Evolutionary conservation across 2,113 vertebrate species (phyloP), one percentile per base, ranked within the genome.

Genomic region (Anas platyrhynchos): DNA sequence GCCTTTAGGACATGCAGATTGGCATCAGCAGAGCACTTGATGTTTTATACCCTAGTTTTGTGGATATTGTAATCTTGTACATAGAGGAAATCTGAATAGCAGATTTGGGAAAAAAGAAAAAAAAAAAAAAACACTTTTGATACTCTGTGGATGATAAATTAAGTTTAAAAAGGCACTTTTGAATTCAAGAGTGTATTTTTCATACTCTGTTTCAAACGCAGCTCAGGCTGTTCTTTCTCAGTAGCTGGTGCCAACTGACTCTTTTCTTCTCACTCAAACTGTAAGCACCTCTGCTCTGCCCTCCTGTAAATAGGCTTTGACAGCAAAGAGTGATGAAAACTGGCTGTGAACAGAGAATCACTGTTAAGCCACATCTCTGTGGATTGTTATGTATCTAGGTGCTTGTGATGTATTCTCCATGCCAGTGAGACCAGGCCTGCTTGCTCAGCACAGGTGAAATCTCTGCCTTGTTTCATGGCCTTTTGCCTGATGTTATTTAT

Each of bases 401-500:
- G 61, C 85, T 96, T 69, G 75, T 92, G 63, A n/a, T 66, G 80
- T 83, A 5, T 56, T 83, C 90, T 92, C 67, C 76, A 58, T 90
- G 73, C 82, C 89, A 54, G 63, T 68, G 12, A 90, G 94, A 88
- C 61, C 58, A 55, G 88, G 36, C 38, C 55, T 86, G 87, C 88
- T 86, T 81, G 66, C 88, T 88, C 73, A 78, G 79, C 65, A 59
- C 88, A 81, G 89, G 85, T 92, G 73, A 75, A 62, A 79, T 86
- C 75, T 76, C 78, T 1, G 22, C 74, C 87, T 95, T 87, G 59
- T 94, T 91, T 68, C 63, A 77, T 77, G 95, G 87, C 88, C 71
- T 96, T 97, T 88, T 91, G 76, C 75, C 86, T 6, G 11, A 46
- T 69, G 50, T 94, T 96, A 96, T 97, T 97, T 97, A 96, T 97